Evolutionary conservation across 1,140 invertebrate species (phyloP), one percentile per base, ranked within the genome.

Genomic region (Tribolium madens): DNA sequence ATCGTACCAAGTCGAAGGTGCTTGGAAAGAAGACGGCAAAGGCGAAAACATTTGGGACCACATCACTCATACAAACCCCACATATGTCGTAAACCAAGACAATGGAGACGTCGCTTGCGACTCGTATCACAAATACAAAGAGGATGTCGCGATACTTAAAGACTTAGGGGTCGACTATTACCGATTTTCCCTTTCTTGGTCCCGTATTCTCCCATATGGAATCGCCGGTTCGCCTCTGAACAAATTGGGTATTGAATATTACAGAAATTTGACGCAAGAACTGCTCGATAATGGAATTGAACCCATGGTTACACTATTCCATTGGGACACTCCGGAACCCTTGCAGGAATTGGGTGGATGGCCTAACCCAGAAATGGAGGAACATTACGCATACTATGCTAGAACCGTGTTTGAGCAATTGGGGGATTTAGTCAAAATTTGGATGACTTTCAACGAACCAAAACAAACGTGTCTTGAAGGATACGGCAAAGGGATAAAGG

Each of bases 141-240:
- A 90, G 74, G 90, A 91, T 77, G 84, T 91, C 2, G 80, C 84
- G 18, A 82, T 88, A 50, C 76, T 89, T 0, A 86, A 89, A 79
- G 81, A 84, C 10, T 76, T 89, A 21, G 87, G 87, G 3, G 88
- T 90, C 1, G 79, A 86, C 46, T 86, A 84, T 74, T 89, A 89
- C 71, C 84, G 91, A 17, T 88, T 91, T 81, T 92, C 91, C 0
- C 84, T 92, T 73, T 89, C 90, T 7, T 92, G 91, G 91, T 77
- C 88, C 2, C 80, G 90, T 60, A 78, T 85, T 52, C 73, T 85
- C 64, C 84, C 84, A 31, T 73, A 31, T 7, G 80, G 80, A 18
- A 42, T 21, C 9, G 17, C 48, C 7, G 68, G 69, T 42, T 14
- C 53, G 6, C 57, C 57, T 4, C 71, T 80, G n/a, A 80, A 76